These are phyloP conservation scores for Mastomys natalensis DNA, from an alignment of 2,113 vertebrate species.

Conservation along the genomic window DNA sequence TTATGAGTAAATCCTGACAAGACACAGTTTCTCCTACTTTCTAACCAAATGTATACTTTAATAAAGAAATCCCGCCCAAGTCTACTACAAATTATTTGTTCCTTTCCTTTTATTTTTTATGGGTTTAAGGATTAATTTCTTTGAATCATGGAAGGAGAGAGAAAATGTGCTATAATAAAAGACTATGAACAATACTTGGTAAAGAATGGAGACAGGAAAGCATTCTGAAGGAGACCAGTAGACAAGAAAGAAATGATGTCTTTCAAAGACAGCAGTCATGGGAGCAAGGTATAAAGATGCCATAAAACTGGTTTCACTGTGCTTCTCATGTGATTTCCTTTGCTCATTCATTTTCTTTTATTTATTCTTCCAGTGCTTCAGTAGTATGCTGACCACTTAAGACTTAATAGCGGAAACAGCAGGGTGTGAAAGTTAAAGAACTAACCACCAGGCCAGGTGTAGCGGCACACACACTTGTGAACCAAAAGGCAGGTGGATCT, in stretches of 20 bases:
- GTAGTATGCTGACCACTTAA: background rate
- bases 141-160: background rate
- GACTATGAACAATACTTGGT: slow-evolving; percentile 6
- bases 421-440: background rate
- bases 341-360: background rate
- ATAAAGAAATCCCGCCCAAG: slow-evolving; percentile 50
- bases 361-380: background rate
- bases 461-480: background rate
- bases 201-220: background rate
- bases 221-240: background rate
- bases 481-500: background rate
- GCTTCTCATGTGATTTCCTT: background rate
- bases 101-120: slow-evolving; percentile 28
- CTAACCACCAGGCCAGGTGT: background rate
- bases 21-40: slow-evolving; percentile 41
- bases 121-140: slow-evolving; percentile 20
- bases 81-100: slow-evolving; percentile 20
- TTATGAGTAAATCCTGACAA: slow-evolving; percentile 3
- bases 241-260: slow-evolving; percentile 1
- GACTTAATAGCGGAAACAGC: background rate
- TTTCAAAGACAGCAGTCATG: background rate
- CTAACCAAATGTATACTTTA: slow-evolving; percentile 52
- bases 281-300: background rate
- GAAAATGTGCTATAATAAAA: slow-evolving; percentile 7
- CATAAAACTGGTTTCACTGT: background rate